These are phyloP conservation scores for Sarcophaga rosellei DNA, from an alignment of 2,888 invertebrate species.

Conservation along the genomic window DNA sequence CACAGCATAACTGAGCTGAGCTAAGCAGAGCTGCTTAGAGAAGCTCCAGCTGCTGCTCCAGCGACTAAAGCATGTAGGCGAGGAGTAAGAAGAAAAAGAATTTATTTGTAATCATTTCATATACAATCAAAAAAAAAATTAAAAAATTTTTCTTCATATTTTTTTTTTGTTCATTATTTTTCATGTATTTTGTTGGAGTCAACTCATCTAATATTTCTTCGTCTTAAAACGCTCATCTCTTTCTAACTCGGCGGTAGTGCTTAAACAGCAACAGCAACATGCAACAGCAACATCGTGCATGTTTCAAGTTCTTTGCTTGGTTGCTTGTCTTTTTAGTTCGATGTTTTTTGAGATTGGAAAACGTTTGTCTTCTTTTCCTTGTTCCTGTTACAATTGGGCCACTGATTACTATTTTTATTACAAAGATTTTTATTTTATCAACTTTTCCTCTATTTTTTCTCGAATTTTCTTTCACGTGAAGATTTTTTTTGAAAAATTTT, in stretches of 20 bases:
- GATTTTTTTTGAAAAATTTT: slow-evolving; percentile 25
- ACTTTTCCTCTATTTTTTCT: not conserved
- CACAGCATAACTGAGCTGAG: not conserved
- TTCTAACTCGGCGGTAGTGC: slow-evolving; percentile 78
- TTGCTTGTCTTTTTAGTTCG: not conserved
- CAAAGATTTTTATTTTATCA: slow-evolving; percentile 60
- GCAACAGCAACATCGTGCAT: not conserved
- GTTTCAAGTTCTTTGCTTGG: no score
- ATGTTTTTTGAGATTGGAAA: not conserved
- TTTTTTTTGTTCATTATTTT: slow-evolving; percentile 65
- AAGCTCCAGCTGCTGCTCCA: slow-evolving; percentile 12
- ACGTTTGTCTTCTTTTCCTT: not conserved
- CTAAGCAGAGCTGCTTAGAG: not conserved
- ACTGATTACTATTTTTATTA: slow-evolving; percentile 82
- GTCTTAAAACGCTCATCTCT: slow-evolving; percentile 78
- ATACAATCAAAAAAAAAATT: slow-evolving; percentile 70
- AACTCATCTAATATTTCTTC: slow-evolving; percentile 60
- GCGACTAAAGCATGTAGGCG: not conserved
- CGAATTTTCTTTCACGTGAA: not conserved
- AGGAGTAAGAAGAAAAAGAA: slow-evolving; percentile 15
- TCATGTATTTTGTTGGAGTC: slow-evolving; percentile 26
- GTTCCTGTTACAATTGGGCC: slow-evolving; percentile 63
- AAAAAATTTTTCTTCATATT: slow-evolving; percentile 53
- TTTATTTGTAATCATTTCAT: slow-evolving; percentile 72
- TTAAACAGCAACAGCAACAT: not conserved